A percentile compares a stretch with the other conserved stretches of the same genome.
These are phyloP conservation scores for Lophius piscatorius DNA, from an alignment of 2,113 vertebrate species.

Conservation along the genomic window DNA sequence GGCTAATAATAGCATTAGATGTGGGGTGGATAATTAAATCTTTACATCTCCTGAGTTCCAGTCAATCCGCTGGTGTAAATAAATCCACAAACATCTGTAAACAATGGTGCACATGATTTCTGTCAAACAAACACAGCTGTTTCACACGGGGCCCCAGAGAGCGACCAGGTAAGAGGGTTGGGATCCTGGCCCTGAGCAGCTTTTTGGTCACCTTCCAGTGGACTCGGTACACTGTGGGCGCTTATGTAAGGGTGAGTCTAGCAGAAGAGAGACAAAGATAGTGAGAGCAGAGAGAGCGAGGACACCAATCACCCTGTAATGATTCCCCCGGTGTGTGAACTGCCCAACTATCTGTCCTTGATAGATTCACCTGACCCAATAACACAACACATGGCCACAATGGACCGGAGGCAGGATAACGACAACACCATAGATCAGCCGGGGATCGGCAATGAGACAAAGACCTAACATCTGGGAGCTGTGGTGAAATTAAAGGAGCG, in stretches of 20 bases:
- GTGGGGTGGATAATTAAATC: slow-evolving; percentile 38
- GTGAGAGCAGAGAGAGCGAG: slow-evolving; percentile 69
- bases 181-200: slow-evolving; percentile 24
- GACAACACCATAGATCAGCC: slow-evolving; percentile 71
- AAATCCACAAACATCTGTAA: slow-evolving; percentile 87
- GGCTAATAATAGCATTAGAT: slow-evolving; percentile 80
- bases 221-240: slow-evolving; percentile 45
- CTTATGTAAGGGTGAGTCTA: slow-evolving; percentile 63
- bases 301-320: slow-evolving; percentile 80
- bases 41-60: slow-evolving; percentile 49
- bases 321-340: slow-evolving; percentile 77
- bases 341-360: slow-evolving; percentile 75
- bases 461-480: slow-evolving; percentile 73
- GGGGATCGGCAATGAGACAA: slow-evolving; percentile 73
- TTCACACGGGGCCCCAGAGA: slow-evolving; percentile 69
- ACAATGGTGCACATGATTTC: slow-evolving; percentile 73
- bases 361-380: slow-evolving; percentile 80
- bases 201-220: slow-evolving; percentile 53
- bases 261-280: slow-evolving; percentile 71
- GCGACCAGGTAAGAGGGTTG: slow-evolving; percentile 48
- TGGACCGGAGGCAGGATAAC: slow-evolving; percentile 59
- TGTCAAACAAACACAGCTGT: slow-evolving; percentile 77
- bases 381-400: slow-evolving; percentile 69
- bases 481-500: slow-evolving; percentile 69
- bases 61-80: slow-evolving; percentile 86